Base-by-base conservation (phyloP, 1,140 invertebrate species). In the Ips nitidus region DNA sequence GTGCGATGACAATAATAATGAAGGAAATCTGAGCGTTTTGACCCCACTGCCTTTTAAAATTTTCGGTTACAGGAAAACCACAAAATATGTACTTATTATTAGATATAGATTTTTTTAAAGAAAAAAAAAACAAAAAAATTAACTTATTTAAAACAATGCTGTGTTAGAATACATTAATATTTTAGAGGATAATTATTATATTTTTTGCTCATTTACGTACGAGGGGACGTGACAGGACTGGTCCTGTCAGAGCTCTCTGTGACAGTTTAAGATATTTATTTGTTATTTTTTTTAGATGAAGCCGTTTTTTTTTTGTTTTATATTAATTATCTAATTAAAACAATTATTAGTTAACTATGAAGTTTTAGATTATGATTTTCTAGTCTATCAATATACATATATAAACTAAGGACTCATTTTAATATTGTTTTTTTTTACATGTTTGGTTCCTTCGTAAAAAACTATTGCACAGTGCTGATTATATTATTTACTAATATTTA, bases 351-450 rank as follows among this genome's bases (percentile, higher is more conserved):
- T 66, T 73, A 71, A 71, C 39, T 67, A 67, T 22, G 6, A 6
- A 52, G 3, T 66, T 71, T 73, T 75, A 74, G 73, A 69, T 69
- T 71, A 71, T 75, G 73, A 75, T 75, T 75, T 74, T 75, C 74
- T 75, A 75, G 74, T 75, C 74, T 74, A 75, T 74, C 71, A 53
- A 60, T 74, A 69, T 75, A 69, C 22, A 22, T 22, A 71, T 74
- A 70, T 74, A 66, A 66, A 72, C 67, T 70, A 69, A 71, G 71
- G 74, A 70, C 73, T 72, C 65, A 70, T 73, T 73, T 73, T 75
- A 70, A 69, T 60, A 74, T 69, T 71, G 60, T 72, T 75, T 63
- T 75, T 71, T 72, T 70, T 66, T 71, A 57, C 59, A 74, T 60
- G 61, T 73, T 70, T 63, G 71, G 68, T 72, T 68, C 63, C 62